Conservation (phyloP, 2,113 vertebrate genomes). For the Ceyx margarethae region DNA sequence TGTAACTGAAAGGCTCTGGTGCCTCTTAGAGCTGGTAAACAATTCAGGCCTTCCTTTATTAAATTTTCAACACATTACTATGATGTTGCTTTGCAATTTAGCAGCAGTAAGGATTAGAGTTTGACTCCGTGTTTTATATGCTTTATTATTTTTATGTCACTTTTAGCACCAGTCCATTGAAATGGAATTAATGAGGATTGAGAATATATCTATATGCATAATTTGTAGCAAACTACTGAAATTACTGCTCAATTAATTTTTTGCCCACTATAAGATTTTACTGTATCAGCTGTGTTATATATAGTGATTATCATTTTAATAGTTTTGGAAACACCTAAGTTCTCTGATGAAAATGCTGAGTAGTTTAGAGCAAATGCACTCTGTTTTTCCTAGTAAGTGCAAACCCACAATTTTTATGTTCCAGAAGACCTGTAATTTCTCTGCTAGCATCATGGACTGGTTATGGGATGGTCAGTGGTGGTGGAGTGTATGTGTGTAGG, state of each 20-base stretch:
- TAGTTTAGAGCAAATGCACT: neutral
- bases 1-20: neutral
- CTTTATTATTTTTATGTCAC: constrained; percentile 35
- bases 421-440: neutral
- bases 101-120: neutral
- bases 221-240: neutral
- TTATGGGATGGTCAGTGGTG: neutral
- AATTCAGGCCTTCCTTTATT: neutral
- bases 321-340: neutral
- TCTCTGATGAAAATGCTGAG: neutral
- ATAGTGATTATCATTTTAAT: neutral
- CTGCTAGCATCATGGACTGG: neutral
- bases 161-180: constrained; percentile 7
- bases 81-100: neutral
- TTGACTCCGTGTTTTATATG: neutral
- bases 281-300: neutral
- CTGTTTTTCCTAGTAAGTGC: neutral
- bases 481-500: neutral
- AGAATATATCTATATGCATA: neutral
- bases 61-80: neutral
- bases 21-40: neutral
- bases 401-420: neutral
- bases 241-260: constrained; percentile 32
- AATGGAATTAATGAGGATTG: constrained; percentile 42
- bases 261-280: neutral